Evolutionary conservation across 2,797 vertebrate species (phyloP).

Genomic region (Poeciliopsis infans): DNA sequence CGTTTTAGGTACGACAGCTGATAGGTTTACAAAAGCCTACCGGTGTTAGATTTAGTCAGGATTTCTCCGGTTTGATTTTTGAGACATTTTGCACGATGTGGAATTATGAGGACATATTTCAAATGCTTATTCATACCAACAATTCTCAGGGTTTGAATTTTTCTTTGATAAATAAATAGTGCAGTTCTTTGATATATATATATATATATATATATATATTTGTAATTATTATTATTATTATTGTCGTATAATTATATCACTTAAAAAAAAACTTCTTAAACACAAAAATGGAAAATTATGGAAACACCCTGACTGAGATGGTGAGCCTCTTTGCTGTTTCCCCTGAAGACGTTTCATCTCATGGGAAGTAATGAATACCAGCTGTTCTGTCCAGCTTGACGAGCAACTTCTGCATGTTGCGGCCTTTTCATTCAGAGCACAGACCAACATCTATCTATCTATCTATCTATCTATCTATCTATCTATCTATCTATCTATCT

Average conservation of each 20-base stretch:
- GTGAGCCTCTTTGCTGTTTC: neutral
- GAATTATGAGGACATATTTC: neutral
- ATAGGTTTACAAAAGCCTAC: neutral
- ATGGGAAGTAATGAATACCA: constrained; percentile 65
- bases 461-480: neutral
- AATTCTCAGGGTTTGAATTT: neutral
- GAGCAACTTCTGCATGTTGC: neutral
- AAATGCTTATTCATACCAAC: neutral
- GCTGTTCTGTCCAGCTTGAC: constrained; percentile 65
- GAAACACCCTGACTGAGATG: neutral
- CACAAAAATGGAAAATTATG: neutral
- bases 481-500: no score
- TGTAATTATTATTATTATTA: neutral
- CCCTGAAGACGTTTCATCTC: constrained; percentile 53
- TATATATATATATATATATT: neutral
- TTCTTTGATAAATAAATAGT: no score
- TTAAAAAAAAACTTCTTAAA: neutral
- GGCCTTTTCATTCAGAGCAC: neutral
- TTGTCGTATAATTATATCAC: no score
- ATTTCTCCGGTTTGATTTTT: neutral
- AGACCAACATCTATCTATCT: neutral
- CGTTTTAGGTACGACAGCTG: neutral
- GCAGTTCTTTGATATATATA: no score
- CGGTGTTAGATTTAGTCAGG: neutral
- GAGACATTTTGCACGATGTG: neutral